A percentile compares a stretch with the other conserved stretches of the same genome.
phyloP scores from a whole-genome alignment of 2,888 invertebrate genomes.

The Altica lythri region DNA sequence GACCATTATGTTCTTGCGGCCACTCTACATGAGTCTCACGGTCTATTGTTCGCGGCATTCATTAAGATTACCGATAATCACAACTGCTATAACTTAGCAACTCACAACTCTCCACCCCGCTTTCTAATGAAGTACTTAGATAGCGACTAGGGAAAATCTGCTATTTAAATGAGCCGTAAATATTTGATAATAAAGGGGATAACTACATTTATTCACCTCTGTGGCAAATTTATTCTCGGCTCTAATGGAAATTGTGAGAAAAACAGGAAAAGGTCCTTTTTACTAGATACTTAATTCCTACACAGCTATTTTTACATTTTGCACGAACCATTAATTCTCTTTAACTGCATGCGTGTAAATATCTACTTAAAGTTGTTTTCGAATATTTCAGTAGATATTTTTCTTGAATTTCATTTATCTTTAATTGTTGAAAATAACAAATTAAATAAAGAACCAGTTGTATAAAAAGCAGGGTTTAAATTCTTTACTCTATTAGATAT shows the following conservation, averaged over 20 bases:
- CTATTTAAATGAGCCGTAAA: slow-evolving; percentile 52
- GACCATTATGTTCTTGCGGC: slow-evolving; percentile 43
- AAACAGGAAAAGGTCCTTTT: slow-evolving; percentile 24
- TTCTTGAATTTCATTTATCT: too few relatives aligned
- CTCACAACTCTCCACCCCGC: slow-evolving; percentile 45
- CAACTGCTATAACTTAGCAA: slow-evolving; percentile 51
- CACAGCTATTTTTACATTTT: too few relatives aligned
- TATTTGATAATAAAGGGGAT: slow-evolving; percentile 47
- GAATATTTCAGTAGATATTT: too few relatives aligned
- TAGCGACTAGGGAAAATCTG: slow-evolving; percentile 50
- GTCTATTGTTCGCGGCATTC: slow-evolving; percentile 52
- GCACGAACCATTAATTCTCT: too few relatives aligned
- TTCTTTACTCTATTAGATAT: too few relatives aligned
- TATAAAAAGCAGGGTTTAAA: too few relatives aligned
- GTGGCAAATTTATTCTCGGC: slow-evolving; percentile 23
- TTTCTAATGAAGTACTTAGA: slow-evolving; percentile 53
- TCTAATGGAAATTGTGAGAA: slow-evolving; percentile 22
- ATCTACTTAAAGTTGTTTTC: too few relatives aligned
- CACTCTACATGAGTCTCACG: slow-evolving; percentile 29
- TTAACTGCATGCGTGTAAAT: too few relatives aligned
- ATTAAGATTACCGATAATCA: slow-evolving; percentile 55
- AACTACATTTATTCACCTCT: slow-evolving; percentile 27
- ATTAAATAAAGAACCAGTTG: too few relatives aligned
- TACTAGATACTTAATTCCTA: too few relatives aligned
- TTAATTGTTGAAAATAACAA: too few relatives aligned